These are phyloP conservation scores for Stenchaetothrips biformis DNA, from an alignment of 2,888 invertebrate genomes.

Conservation along the genomic window DNA sequence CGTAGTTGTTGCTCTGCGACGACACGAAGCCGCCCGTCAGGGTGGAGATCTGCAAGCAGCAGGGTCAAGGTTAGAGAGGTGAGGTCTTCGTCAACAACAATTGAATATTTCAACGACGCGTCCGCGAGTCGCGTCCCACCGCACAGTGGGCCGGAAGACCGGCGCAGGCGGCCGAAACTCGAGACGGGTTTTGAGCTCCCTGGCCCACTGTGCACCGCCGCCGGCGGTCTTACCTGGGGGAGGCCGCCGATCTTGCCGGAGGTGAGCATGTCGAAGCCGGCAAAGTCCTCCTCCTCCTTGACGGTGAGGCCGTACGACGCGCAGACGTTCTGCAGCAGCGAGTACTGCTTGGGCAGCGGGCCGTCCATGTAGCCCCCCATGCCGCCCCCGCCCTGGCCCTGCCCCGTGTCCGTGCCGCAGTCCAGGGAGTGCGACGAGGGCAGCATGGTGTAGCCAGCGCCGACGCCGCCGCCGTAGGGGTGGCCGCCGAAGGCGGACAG, in stretches of 20 bases:
- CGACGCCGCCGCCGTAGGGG: conserved; percentile 55
- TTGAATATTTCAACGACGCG: too few species aligned
- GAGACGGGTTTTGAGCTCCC: background rate
- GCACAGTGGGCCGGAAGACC: background rate
- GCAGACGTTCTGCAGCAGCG: conserved; percentile 67
- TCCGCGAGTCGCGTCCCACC: too few species aligned
- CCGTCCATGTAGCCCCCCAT: conserved; percentile 43
- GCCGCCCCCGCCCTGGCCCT: conserved; percentile 43
- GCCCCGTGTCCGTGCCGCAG: conserved; percentile 61
- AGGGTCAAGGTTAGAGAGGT: too few species aligned
- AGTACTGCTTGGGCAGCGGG: conserved; percentile 62
- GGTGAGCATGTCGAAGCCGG: conserved; percentile 46
- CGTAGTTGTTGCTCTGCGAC: conserved; percentile 48
- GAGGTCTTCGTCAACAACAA: too few species aligned
- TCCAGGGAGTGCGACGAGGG: conserved; percentile 68
- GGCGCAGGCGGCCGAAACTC: background rate
- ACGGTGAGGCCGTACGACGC: conserved; percentile 71
- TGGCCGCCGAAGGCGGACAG: conserved; percentile 54
- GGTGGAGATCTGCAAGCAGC: background rate
- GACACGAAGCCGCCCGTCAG: conserved; percentile 22
- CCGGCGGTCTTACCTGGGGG: conserved; percentile 30
- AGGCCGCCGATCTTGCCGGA: conserved; percentile 51
- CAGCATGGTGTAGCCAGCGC: conserved; percentile 58
- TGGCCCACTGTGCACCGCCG: conserved; percentile 31
- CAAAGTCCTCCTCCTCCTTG: conserved; percentile 62